These are phyloP conservation scores for Caenorhabditis remanei DNA, from an alignment of 1,140 invertebrate genomes.

Conservation along the genomic window DNA sequence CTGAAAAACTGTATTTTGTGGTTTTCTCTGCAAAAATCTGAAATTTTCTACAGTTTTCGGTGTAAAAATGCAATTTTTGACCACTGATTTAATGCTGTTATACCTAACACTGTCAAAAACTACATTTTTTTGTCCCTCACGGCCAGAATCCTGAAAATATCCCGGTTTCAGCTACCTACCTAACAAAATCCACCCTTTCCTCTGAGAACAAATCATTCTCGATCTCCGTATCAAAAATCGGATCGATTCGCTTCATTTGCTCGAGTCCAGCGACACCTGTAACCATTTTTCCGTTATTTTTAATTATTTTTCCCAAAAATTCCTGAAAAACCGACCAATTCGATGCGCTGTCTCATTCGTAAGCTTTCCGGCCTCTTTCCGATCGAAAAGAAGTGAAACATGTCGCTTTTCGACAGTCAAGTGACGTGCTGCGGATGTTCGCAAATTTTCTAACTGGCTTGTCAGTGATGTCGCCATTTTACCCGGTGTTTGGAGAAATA, in stretches of 20 bases:
- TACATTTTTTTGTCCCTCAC: too few relatives aligned
- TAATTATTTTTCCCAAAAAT: neutral
- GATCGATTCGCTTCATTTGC: slow-evolving; percentile 47
- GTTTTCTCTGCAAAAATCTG: too few relatives aligned
- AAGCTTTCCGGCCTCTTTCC: slow-evolving; percentile 60
- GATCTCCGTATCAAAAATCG: slow-evolving; percentile 6
- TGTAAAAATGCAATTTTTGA: too few relatives aligned
- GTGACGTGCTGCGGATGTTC: slow-evolving; percentile 56
- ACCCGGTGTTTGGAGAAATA: slow-evolving; percentile 49
- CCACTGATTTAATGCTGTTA: too few relatives aligned
- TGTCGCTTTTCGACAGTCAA: slow-evolving; percentile 58
- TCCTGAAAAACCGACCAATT: slow-evolving; percentile 57
- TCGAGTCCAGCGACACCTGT: slow-evolving; percentile 39
- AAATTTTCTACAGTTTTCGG: too few relatives aligned
- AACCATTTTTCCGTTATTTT: neutral
- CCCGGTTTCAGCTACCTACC: neutral
- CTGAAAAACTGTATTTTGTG: too few relatives aligned
- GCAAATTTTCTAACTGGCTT: slow-evolving; percentile 59
- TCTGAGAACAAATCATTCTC: slow-evolving; percentile 20
- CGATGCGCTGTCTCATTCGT: slow-evolving; percentile 65
- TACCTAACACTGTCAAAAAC: too few relatives aligned
- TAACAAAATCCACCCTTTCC: slow-evolving; percentile 32
- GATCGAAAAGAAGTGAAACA: slow-evolving; percentile 61
- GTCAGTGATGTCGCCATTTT: slow-evolving; percentile 57
- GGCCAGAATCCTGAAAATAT: neutral